Percentiles rank a stretch among this genome's conserved stretches.
Conservation (phyloP, 2,797 vertebrate genomes). For the Dryobates pubescens region DNA sequence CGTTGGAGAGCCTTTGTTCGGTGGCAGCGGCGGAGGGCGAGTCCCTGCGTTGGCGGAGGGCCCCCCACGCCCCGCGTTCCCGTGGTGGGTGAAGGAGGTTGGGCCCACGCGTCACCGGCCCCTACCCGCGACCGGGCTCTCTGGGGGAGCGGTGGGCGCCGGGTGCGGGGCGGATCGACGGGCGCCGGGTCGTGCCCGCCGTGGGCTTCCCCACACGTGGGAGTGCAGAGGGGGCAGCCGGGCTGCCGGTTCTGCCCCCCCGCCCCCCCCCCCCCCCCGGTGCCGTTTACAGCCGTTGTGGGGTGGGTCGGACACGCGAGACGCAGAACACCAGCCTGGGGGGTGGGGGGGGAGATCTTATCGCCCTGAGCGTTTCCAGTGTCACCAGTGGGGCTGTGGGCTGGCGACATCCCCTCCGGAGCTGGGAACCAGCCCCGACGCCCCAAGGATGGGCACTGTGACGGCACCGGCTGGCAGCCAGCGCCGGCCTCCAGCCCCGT, state of each 20-base stretch:
- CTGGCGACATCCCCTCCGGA: not conserved
- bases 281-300: not conserved
- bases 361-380: not conserved
- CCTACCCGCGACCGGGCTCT: not conserved
- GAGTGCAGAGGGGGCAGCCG: not conserved
- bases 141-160: not conserved
- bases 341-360: not conserved
- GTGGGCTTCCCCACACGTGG: not conserved
- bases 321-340: too few species aligned
- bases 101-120: not conserved
- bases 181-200: not conserved
- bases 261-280: not conserved
- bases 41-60: not conserved
- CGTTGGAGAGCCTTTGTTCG: constrained; percentile 21
- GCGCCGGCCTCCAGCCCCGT: not conserved
- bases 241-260: too few species aligned
- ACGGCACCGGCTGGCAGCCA: not conserved
- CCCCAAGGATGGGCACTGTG: not conserved
- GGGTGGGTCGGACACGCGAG: not conserved
- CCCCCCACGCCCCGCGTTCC: not conserved
- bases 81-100: not conserved
- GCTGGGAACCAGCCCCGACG: not conserved
- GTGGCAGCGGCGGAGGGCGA: not conserved
- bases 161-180: not conserved
- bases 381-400: not conserved